Percentiles rank a stretch among this genome's conserved stretches.
Conservation (phyloP, 2,797 vertebrate genomes). For the Urosaurus nigricauda region DNA sequence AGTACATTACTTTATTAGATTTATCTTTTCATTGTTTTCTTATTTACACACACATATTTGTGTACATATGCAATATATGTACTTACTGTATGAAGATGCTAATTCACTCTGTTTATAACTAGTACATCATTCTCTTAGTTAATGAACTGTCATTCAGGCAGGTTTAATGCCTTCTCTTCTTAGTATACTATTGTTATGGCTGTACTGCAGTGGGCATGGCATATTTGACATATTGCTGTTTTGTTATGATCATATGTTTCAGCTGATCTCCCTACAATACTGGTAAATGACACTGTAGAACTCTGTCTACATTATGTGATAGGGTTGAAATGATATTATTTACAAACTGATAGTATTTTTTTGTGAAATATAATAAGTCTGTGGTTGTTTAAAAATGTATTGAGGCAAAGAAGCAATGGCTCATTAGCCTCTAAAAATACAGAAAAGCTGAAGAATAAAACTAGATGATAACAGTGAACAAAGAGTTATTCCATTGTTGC, state of each 20-base stretch:
- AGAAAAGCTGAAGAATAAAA: too few relatives aligned
- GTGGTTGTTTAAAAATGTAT: neutral
- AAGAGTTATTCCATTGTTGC: too few relatives aligned
- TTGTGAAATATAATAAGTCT: neutral
- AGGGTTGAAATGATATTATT: neutral
- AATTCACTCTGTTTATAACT: neutral
- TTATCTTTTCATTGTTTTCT: conserved; percentile 34
- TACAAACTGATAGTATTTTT: neutral
- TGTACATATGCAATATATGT: neutral
- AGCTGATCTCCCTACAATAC: neutral
- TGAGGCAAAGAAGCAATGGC: neutral
- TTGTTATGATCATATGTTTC: neutral
- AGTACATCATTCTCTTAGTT: neutral
- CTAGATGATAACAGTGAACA: too few relatives aligned
- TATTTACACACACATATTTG: neutral
- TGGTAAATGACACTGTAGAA: neutral
- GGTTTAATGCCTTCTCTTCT: too few relatives aligned
- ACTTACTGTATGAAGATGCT: too few relatives aligned
- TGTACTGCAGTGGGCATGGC: neutral
- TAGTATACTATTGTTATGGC: too few relatives aligned
- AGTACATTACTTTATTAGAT: conserved; percentile 71
- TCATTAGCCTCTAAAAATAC: neutral
- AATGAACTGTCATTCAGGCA: neutral
- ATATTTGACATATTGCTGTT: neutral
- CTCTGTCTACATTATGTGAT: neutral